Conservation (phyloP, 2,113 vertebrate species). For the Bettongia penicillata region DNA sequence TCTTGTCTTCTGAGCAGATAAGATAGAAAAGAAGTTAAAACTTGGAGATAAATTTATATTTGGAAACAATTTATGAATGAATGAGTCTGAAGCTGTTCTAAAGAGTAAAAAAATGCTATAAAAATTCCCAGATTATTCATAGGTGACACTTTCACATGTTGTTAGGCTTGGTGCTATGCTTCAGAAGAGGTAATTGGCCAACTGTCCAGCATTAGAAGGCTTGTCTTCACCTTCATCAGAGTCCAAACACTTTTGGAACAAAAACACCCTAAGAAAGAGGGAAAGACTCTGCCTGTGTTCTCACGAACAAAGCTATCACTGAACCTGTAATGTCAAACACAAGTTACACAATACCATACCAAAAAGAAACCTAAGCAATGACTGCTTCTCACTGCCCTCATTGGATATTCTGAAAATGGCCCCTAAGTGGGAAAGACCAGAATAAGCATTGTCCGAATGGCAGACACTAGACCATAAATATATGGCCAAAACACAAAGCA, state of each 20-base stretch:
- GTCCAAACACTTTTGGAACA: neutral
- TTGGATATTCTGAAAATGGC: neutral
- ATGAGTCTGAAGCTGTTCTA: neutral
- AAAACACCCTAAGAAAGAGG: neutral
- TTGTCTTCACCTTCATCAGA: neutral
- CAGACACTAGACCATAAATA: neutral
- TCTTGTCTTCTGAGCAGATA: neutral
- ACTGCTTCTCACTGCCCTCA: neutral
- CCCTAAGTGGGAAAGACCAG: neutral
- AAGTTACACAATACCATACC: neutral
- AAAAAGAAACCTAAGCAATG: neutral
- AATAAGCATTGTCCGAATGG: neutral
- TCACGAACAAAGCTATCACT: neutral
- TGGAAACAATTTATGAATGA: neutral
- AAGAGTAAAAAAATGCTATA: neutral
- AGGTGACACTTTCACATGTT: neutral
- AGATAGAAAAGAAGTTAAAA: neutral
- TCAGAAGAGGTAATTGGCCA: neutral
- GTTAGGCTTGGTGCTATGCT: neutral
- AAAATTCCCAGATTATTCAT: neutral
- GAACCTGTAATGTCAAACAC: neutral
- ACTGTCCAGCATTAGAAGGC: neutral
- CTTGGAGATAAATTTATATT: neutral
- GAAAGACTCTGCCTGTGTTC: neutral
- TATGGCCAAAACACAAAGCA: neutral